These are phyloP conservation scores for Gymnothorax reevesii DNA, from an alignment of 2,797 vertebrate genomes.

Conservation along the genomic window DNA sequence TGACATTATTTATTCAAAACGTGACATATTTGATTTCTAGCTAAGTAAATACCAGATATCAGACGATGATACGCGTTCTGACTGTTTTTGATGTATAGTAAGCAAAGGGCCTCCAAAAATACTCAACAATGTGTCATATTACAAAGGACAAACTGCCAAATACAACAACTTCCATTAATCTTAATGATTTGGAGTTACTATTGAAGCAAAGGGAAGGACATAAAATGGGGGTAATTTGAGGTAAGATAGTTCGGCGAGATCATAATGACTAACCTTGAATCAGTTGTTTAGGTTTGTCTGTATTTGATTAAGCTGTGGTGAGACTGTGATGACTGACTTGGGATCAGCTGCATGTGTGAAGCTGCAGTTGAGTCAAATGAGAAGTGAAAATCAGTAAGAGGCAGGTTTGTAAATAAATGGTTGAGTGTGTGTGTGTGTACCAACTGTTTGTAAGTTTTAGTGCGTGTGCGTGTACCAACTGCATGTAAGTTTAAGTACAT, in stretches of 20 bases:
- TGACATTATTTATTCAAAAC: too few relatives aligned
- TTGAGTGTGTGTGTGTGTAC: background rate
- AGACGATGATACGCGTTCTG: too few relatives aligned
- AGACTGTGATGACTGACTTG: background rate
- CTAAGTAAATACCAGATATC: too few relatives aligned
- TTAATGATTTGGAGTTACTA: background rate
- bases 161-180: background rate
- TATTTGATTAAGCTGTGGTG: background rate
- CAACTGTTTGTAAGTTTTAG: too few relatives aligned
- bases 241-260: background rate
- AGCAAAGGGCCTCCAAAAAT: background rate
- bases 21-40: too few relatives aligned
- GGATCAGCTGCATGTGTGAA: background rate
- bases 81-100: too few relatives aligned
- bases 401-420: background rate
- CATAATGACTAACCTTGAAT: background rate
- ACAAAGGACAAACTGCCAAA: background rate
- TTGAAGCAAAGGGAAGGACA: background rate
- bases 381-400: background rate
- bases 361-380: background rate
- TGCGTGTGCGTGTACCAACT: too few relatives aligned
- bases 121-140: too few relatives aligned
- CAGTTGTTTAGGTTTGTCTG: background rate
- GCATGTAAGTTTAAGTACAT: too few relatives aligned
- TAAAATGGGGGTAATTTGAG: background rate